These are phyloP conservation scores for Triplophysa dalaica DNA, from an alignment of 2,113 vertebrate species.

Conservation along the genomic window DNA sequence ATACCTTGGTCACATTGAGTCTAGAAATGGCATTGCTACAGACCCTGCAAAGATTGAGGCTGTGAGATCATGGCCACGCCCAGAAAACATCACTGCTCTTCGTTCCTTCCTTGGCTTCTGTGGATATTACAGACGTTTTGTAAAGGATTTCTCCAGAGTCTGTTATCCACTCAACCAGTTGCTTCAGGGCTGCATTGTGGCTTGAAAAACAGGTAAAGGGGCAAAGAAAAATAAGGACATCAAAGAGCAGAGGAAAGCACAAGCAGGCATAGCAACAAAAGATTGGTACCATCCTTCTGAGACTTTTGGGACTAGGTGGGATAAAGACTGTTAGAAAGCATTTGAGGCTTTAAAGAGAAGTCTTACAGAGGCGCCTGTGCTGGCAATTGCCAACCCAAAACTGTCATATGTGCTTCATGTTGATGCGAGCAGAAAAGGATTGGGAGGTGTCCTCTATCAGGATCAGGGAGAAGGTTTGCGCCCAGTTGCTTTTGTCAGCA, in stretches of 20 bases:
- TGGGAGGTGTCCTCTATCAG: conserved; percentile 39
- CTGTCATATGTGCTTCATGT: conserved; percentile 6
- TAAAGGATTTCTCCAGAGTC: neutral
- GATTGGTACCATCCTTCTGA: neutral
- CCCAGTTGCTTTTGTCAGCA: conserved; percentile 17
- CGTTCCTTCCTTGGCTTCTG: neutral
- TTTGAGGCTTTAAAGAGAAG: neutral
- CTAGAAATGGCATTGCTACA: too few relatives aligned
- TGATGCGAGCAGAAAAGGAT: neutral
- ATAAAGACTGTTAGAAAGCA: neutral
- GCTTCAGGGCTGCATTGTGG: neutral
- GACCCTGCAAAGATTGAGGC: too few relatives aligned
- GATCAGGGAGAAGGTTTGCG: conserved; percentile 7
- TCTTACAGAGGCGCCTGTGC: neutral
- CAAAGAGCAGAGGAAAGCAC: too few relatives aligned
- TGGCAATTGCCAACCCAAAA: conserved; percentile 4
- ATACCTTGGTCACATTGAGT: too few relatives aligned
- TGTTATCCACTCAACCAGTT: neutral
- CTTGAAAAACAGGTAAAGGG: neutral
- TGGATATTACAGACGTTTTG: too few relatives aligned
- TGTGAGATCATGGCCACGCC: too few relatives aligned
- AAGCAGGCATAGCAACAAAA: too few relatives aligned
- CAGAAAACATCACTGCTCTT: too few relatives aligned
- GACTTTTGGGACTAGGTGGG: neutral
- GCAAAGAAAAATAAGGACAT: too few relatives aligned